Evolutionary conservation across 2,113 vertebrate genomes (phyloP).

Genomic region (Alexandromys fortis): DNA sequence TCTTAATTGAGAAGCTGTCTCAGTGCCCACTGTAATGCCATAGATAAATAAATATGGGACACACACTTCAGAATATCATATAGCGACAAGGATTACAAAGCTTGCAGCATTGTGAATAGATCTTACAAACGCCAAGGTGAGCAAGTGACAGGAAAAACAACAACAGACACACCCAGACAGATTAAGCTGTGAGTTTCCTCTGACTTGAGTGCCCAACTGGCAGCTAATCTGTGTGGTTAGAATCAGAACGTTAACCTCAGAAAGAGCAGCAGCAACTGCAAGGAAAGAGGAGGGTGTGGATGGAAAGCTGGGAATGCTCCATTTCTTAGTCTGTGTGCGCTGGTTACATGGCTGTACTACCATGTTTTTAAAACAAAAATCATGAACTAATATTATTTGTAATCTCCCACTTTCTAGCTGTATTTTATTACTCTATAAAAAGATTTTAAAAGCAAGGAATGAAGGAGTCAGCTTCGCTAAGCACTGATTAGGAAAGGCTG

Average conservation of each 20-base stretch:
- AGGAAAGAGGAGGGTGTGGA: no score
- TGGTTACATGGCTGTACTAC: not conserved
- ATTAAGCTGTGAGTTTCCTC: not conserved
- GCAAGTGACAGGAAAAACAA: not conserved
- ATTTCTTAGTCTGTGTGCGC: not conserved
- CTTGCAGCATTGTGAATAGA: not conserved
- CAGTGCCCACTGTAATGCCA: not conserved
- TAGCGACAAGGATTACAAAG: not conserved
- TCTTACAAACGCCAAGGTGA: not conserved
- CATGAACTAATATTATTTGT: not conserved
- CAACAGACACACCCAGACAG: not conserved
- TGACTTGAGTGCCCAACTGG: not conserved
- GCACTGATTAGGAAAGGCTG: not conserved
- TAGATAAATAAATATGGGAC: not conserved
- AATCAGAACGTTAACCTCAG: not conserved
- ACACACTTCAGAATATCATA: not conserved
- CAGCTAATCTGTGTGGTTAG: not conserved
- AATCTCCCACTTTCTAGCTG: not conserved
- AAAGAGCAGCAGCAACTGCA: not conserved
- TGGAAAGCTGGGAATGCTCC: not conserved
- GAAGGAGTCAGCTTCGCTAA: not conserved
- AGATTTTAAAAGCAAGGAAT: not conserved
- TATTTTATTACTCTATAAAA: constrained; percentile 11
- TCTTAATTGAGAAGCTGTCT: not conserved
- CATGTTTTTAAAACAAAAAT: not conserved